A percentile compares a stretch with the other conserved stretches of the same genome.
Conservation (phyloP, 2,113 vertebrate species). For the Lathamus discolor region DNA sequence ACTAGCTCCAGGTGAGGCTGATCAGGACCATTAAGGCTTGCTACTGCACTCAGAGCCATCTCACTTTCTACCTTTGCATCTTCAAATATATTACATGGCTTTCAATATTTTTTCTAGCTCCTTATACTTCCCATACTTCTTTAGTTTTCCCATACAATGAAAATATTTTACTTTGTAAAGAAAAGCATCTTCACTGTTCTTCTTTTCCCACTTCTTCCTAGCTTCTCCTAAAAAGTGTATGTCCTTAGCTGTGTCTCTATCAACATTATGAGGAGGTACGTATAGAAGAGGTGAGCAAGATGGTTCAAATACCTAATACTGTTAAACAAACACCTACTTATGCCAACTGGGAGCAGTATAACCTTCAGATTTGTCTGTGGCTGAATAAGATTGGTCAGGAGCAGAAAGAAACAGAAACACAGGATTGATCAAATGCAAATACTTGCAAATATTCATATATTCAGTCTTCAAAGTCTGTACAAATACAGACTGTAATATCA, state of each 20-base stretch:
- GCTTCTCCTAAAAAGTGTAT: background rate
- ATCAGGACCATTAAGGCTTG: background rate
- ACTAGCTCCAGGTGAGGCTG: background rate
- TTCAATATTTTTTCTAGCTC: background rate
- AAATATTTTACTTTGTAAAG: background rate
- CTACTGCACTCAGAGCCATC: background rate
- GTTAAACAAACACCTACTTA: background rate
- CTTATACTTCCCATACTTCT: background rate
- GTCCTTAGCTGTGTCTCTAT: background rate
- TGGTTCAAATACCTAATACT: background rate
- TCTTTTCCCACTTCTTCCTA: background rate
- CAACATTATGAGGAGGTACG: background rate
- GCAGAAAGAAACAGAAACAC: constrained; percentile 15
- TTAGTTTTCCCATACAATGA: background rate
- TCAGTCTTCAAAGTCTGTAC: constrained; percentile 56
- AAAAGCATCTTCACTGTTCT: background rate
- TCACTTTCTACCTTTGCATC: background rate
- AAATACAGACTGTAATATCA: constrained; percentile 52
- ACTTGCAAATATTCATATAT: constrained; percentile 65
- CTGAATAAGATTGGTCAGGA: constrained; percentile 39
- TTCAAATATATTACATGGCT: background rate
- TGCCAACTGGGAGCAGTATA: background rate
- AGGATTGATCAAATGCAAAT: constrained; percentile 60
- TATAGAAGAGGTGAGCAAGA: background rate
- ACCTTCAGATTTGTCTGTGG: constrained; percentile 5